Evolutionary conservation across 2,113 vertebrate genomes (phyloP), one percentile per base, ranked within the genome.

Genomic region (Sisor rabdophorus): DNA sequence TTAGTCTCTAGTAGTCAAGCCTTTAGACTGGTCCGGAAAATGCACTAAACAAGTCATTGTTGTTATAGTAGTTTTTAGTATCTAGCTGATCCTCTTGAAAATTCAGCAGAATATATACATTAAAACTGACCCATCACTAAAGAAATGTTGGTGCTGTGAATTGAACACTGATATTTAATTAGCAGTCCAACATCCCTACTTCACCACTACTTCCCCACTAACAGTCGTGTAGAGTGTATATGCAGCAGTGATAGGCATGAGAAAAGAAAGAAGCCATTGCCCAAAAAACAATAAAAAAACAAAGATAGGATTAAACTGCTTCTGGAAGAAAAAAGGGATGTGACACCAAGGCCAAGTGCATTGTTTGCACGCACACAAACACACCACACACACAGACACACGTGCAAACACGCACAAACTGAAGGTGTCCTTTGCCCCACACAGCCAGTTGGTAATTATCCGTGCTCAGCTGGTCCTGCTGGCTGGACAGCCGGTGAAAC

Each of bases 381-480:
- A 64, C 60, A 26, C 60, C 59, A 61, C 59, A 61, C 59, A 69
- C 61, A 64, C 61, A 64, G 17, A 61, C 48, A 1, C 50, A 73
- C 36, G 59, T 61, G 75, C 74, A 77, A 54, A 81, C 63, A 75
- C 72, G 58, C 61, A 70, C 22, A 59, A 60, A 81, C 64, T 81
- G 58, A 81, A 81, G 77, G 80, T 84, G 82, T 81, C 82, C 82
- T 84, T 77, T 79, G 74, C 77, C 77, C 79, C 80, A 77, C 74
- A 77, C 77, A 77, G 80, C 77, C 82, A 58, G 74, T 81, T 78
- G 80, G 80, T 81, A 79, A 84, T 84, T 84, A 79, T 84, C 77
- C 28, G 71, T 79, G 77, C 82, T 81, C 82, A 81, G 81, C 82
- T 84, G 77, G 82, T 84, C 82, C 82, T 81, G 82, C 79, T 84